phyloP scores from a whole-genome alignment of 2,888 invertebrate genomes.

The Hyles lineata region DNA sequence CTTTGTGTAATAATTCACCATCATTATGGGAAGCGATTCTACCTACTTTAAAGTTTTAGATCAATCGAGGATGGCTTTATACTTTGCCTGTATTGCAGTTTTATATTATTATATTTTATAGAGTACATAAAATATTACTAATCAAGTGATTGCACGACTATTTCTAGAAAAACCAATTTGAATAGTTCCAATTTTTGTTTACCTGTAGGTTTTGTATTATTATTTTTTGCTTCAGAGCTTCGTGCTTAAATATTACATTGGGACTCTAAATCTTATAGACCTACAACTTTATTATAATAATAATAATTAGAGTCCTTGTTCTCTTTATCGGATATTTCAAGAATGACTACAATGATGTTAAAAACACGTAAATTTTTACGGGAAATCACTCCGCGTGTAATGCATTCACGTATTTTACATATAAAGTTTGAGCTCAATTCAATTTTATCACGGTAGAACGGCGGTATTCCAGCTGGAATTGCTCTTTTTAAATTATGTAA shows the following conservation, averaged over 20 bases:
- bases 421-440: constrained; percentile 15
- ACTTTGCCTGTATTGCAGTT: background rate
- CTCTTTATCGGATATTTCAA: background rate
- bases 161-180: too few relatives aligned
- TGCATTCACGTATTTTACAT: constrained; percentile 15
- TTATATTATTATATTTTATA: too few relatives aligned
- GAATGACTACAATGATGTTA: background rate
- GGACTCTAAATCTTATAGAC: too few relatives aligned
- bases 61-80: background rate
- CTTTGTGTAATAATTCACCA: constrained; percentile 14
- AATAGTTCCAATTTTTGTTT: too few relatives aligned
- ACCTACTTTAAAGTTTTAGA: background rate
- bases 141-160: too few relatives aligned
- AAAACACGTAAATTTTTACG: background rate
- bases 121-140: too few relatives aligned
- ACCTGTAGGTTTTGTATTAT: too few relatives aligned
- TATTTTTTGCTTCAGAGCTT: too few relatives aligned
- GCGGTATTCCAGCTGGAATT: constrained; percentile 1
- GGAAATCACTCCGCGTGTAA: background rate
- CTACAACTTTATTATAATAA: too few relatives aligned
- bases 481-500: constrained; percentile 27
- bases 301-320: too few relatives aligned
- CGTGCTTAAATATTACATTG: too few relatives aligned
- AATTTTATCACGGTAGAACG: constrained; percentile 13
- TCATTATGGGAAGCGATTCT: background rate